Conservation (phyloP, 2,888 invertebrate species). For the Epirrita christyi region DNA sequence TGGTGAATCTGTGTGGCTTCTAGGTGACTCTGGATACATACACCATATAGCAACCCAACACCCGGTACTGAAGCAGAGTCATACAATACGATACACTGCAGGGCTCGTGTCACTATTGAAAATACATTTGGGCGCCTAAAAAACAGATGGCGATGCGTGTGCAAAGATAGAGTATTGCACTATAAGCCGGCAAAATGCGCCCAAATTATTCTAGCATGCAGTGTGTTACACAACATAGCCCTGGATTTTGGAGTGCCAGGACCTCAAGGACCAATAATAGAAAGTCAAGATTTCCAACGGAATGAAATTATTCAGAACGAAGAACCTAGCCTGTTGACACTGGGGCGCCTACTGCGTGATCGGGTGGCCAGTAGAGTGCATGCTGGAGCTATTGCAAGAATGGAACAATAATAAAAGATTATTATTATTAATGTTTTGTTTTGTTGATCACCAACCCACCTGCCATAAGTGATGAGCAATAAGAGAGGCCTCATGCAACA, state of each 20-base stretch:
- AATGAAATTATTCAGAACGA: no score
- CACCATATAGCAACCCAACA: background rate
- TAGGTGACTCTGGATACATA: background rate
- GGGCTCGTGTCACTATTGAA: background rate
- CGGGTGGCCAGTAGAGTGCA: no score
- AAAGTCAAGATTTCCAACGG: no score
- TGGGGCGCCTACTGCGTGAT: no score
- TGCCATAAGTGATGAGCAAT: no score
- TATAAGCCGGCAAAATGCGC: constrained; percentile 42
- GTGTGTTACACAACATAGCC: background rate
- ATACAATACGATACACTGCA: background rate
- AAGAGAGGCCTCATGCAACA: no score
- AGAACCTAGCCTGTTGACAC: no score
- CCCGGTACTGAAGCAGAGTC: background rate
- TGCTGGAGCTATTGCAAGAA: no score
- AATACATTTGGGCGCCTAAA: constrained; percentile 4
- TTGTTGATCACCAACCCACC: no score
- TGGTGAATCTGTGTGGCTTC: constrained; percentile 1
- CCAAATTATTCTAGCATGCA: constrained; percentile 38
- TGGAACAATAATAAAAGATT: no score
- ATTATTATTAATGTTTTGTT: no score
- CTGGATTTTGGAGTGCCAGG: background rate
- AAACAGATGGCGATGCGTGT: constrained; percentile 41
- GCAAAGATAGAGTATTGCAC: constrained; percentile 40
- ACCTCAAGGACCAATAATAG: background rate